phyloP scores from a whole-genome alignment of 1,140 invertebrate species.

The Pinna nobilis region DNA sequence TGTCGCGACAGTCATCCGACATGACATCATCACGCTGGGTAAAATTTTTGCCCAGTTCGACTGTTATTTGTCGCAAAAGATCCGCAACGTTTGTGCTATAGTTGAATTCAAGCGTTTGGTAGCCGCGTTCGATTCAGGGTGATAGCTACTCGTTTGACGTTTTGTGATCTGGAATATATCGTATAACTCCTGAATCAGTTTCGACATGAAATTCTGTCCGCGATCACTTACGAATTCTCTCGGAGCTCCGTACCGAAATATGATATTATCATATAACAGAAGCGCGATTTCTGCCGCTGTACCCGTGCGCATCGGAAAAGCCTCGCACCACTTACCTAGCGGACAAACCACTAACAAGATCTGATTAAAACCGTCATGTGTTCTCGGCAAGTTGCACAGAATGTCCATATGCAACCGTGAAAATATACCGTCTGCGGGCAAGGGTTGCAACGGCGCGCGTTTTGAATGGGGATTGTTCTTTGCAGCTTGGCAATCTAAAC shows the following conservation, averaged over 20 bases:
- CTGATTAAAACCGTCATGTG: slow-evolving; percentile 29
- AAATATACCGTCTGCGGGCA: slow-evolving; percentile 30
- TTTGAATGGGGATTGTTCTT: slow-evolving; percentile 1
- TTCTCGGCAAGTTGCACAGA: slow-evolving; percentile 29
- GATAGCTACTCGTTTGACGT: slow-evolving; percentile 23
- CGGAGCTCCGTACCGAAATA: slow-evolving; percentile 29
- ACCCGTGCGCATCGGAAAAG: slow-evolving; percentile 29
- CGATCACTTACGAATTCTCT: slow-evolving; percentile 14
- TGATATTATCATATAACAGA: slow-evolving; percentile 34
- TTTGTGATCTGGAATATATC: slow-evolving; percentile 35
- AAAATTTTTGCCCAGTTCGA: slow-evolving; percentile 16
- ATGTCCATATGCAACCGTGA: slow-evolving; percentile 34
- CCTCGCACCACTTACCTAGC: slow-evolving; percentile 46
- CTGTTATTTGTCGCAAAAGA: slow-evolving; percentile 34
- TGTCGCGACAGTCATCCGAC: not conserved
- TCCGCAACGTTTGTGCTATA: slow-evolving; percentile 17
- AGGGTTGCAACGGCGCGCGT: not conserved
- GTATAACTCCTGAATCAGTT: slow-evolving; percentile 17
- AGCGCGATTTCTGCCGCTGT: slow-evolving; percentile 31
- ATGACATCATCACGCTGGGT: slow-evolving; percentile 10
- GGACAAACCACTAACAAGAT: slow-evolving; percentile 45
- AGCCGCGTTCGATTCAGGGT: slow-evolving; percentile 29
- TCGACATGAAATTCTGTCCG: slow-evolving; percentile 30
- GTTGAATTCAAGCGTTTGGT: slow-evolving; percentile 25
- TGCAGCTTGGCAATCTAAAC: slow-evolving; percentile 23